Evolutionary conservation across 30 jellyfish, hydroid and myxozoan species (phyloP), one percentile per base, ranked within the genome.

Genomic region (Aurelia sp.): DNA sequence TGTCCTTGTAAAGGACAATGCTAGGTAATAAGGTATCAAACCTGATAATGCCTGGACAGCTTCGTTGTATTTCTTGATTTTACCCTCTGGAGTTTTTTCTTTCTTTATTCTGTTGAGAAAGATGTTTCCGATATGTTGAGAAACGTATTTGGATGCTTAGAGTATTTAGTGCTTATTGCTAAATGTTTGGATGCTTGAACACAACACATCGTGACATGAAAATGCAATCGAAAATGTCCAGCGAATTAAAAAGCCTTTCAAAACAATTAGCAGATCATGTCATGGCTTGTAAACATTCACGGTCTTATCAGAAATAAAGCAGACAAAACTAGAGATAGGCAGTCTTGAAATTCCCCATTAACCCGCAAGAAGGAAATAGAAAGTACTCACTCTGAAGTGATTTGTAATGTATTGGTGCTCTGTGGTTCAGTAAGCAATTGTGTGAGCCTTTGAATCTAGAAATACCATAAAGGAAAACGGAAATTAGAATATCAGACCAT

Each of bases 371-470:
- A 17, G 27, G 3, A 19, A 62, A 21, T 9, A 9, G 11, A 62
- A n/a, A 15, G 5, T n/a, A 65, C 95, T 33, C 55, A 90, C 97
- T 82, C 94, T 74, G 90, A 55, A 4, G 97, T 72, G 18, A 90
- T 77, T 31, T 74, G 89, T 13, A 69, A 65, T 11, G 91, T 73
- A 48, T 71, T 66, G 37, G 88, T 53, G 50, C 87, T 48, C 21
- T 76, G 91, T 12, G 91, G 87, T 53, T 90, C 97, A 5, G 86
- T 62, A 19, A 79, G 76, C 51, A 76, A 37, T 44, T 62, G 92
- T 15, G 85, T 90, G 37, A 90, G 89, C 77, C 97, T 74, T 66
- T 90, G 95, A 48, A 90, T 72, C 97, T 90, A 58, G 30, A 27
- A 30, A 69, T 17, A 41, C 21, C 20, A 81, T 15, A 7, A 5